Percentiles rank a stretch among this genome's conserved stretches.
Evolutionary conservation across 2,113 vertebrate genomes (phyloP).

Genomic region (Nycticryphes semicollaris): DNA sequence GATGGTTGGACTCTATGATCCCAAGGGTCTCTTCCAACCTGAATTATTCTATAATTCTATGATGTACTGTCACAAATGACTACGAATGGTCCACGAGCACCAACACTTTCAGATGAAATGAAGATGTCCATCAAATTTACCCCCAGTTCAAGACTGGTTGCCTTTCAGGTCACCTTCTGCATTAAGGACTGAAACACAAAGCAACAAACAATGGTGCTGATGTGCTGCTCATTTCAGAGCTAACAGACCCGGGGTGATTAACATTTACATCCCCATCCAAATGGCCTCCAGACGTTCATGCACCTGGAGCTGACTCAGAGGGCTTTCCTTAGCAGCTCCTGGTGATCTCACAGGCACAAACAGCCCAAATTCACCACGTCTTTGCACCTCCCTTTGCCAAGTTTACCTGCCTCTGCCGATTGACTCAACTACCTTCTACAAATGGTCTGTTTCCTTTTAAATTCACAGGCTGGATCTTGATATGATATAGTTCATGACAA

Average conservation of each 20-base stretch:
- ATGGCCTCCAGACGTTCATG: background rate
- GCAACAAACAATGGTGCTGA: background rate
- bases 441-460: background rate
- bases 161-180: background rate
- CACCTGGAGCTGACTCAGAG: conserved; percentile 18
- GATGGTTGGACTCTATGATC: too few relatives aligned
- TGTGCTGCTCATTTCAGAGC: background rate
- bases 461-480: background rate
- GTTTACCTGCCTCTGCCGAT: background rate
- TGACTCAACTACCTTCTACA: background rate
- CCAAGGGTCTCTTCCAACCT: too few relatives aligned
- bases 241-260: background rate
- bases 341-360: background rate
- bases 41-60: too few relatives aligned
- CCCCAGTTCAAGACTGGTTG: background rate
- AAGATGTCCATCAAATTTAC: background rate
- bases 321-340: background rate
- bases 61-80: background rate
- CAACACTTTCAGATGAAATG: background rate
- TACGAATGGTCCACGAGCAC: rapidly evolving
- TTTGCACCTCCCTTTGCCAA: conserved; percentile 34
- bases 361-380: background rate
- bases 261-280: background rate
- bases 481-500: background rate
- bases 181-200: background rate